Base-by-base conservation (phyloP, 2,113 vertebrate genomes). In the Eurypyga helias region DNA sequence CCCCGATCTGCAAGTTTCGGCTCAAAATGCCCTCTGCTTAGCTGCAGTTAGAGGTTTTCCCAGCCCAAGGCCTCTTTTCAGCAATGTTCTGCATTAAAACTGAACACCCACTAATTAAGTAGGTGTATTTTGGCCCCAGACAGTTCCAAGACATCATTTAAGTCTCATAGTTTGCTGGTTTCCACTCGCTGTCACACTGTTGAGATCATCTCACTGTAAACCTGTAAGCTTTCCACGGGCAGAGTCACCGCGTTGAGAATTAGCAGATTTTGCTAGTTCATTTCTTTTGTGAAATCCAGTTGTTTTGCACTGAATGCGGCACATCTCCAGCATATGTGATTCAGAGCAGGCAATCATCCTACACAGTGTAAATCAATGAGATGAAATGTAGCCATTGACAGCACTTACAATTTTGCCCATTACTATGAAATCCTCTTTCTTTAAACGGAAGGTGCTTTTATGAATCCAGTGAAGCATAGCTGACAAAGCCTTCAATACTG, bases 361-460 rank as follows among this genome's bases (percentile, higher is more conserved):
- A 58, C 87, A 70, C 78, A 14, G 58, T 52, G 79, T 95, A 96
- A 96, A 97, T 97, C 96, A 96, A 92, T 83, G 87, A 95, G 83
- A 86, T 83, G 88, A 96, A 97, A 96, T 94, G 91, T 90, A 93
- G 88, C 81, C 96, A 97, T 94, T 97, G 96, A 95, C 90, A 97
- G 92, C 88, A 67, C 77, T 94, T 73, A 95, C 78, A 88, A 64
- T 96, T 93, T 95, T 90, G 61, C 54, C 96, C 64, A 71, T 96
- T 96, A 83, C 94, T 97, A 79, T 87, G 92, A 96, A 97, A 96
- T 96, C 86, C 90, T 94, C 95, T 96, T 91, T 96, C 86, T 95
- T 93, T 94, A 94, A 94, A 61, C 0, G 33, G 91, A 96, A 92
- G 90, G 86, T 88, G 85, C 91, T 91, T 96, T 96, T 97, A 89